A percentile compares a stretch with the other conserved stretches of the same genome.
Evolutionary conservation across 2,888 invertebrate species (phyloP).

Genomic region (Ommatoiulus sabulosus): DNA sequence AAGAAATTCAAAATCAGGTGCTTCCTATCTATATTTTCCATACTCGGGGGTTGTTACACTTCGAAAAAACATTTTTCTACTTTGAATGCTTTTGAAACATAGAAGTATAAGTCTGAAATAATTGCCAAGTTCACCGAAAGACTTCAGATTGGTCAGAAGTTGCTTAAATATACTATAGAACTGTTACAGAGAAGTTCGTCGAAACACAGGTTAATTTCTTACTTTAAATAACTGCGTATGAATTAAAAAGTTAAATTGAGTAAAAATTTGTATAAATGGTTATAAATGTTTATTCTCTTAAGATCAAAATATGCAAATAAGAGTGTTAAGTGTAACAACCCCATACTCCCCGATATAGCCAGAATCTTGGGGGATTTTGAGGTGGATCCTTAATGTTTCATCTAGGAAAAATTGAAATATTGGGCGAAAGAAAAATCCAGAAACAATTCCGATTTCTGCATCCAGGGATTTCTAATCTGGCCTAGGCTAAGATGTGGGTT

Average conservation of each 20-base stretch:
- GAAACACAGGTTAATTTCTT: too few species aligned
- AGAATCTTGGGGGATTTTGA: not conserved
- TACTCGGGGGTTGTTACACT: not conserved
- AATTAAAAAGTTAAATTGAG: too few species aligned
- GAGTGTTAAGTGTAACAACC: not conserved
- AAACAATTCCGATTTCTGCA: slow-evolving; percentile 14
- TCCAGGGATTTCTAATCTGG: slow-evolving; percentile 29
- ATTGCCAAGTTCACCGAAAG: too few species aligned
- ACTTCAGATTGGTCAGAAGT: too few species aligned
- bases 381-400: slow-evolving; percentile 19
- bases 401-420: not conserved
- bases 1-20: slow-evolving; percentile 31
- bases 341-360: not conserved
- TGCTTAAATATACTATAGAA: too few species aligned
- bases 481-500: slow-evolving; percentile 24
- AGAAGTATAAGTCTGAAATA: too few species aligned
- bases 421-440: not conserved
- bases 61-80: not conserved
- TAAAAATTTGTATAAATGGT: too few species aligned
- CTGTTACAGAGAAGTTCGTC: too few species aligned
- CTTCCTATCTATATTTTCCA: not conserved
- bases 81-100: not conserved
- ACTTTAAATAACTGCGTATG: too few species aligned
- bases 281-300: too few species aligned
- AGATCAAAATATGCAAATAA: too few species aligned